Conservation (phyloP, 1,140 invertebrate species). For the Heliconius eleuchia region DNA sequence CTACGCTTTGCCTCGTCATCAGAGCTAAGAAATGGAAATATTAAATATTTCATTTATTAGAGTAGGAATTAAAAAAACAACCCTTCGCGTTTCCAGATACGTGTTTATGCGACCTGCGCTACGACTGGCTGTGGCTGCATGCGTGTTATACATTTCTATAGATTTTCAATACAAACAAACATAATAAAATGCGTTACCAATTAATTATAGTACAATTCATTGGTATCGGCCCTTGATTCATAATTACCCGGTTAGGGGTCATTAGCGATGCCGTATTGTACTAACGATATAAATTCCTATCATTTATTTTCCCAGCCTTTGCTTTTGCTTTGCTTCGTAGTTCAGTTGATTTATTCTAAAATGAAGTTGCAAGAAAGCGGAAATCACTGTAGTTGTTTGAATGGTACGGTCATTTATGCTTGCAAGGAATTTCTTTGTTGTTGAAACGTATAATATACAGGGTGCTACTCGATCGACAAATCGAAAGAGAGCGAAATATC, state of each 20-base stretch:
- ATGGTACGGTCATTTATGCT: neutral
- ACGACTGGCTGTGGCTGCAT: no score
- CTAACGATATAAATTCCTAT: constrained; percentile 13
- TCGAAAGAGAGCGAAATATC: no score
- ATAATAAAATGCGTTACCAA: neutral
- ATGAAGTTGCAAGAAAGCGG: constrained; percentile 4
- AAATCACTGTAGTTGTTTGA: neutral
- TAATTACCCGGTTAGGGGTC: constrained; percentile 23
- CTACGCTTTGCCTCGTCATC: no score
- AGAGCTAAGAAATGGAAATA: no score
- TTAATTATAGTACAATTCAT: constrained; percentile 15
- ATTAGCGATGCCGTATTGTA: constrained; percentile 23
- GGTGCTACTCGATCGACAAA: neutral
- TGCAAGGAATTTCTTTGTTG: neutral
- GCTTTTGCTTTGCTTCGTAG: neutral
- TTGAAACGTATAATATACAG: neutral
- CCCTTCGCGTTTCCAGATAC: no score
- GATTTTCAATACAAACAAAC: neutral
- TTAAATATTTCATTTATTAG: no score
- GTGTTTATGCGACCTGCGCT: no score
- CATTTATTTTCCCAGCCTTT: constrained; percentile 20
- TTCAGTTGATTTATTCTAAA: constrained; percentile 24
- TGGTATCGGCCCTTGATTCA: constrained; percentile 17
- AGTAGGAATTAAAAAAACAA: no score
- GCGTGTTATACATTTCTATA: neutral